Conservation (phyloP, 2,888 invertebrate genomes). For the Rhaphigaster nebulosa region DNA sequence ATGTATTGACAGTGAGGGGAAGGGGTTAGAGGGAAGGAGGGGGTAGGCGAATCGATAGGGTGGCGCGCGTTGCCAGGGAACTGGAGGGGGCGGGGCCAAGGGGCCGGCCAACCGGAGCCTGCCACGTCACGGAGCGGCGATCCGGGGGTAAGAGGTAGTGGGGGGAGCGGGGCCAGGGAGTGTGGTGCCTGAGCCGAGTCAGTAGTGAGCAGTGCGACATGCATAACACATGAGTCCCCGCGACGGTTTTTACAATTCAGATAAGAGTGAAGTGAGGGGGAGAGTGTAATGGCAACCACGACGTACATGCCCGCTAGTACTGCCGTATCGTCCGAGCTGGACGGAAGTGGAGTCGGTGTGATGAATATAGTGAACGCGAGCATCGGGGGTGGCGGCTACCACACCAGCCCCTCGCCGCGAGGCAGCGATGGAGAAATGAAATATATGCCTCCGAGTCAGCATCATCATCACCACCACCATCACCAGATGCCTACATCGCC, state of each 20-base stretch:
- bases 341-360: constrained; percentile 72
- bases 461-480: constrained; percentile 81
- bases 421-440: constrained; percentile 94
- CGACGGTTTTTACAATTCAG: constrained; percentile 66
- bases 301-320: constrained; percentile 89
- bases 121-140: constrained; percentile 66
- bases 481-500: constrained; percentile 79
- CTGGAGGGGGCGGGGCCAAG: constrained; percentile 65
- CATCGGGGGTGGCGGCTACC: constrained; percentile 71
- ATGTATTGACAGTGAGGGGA: constrained; percentile 64
- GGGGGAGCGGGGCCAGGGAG: constrained; percentile 67
- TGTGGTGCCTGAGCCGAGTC: constrained; percentile 64
- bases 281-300: constrained; percentile 93
- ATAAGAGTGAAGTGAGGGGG: constrained; percentile 69
- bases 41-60: constrained; percentile 64
- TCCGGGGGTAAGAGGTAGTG: constrained; percentile 69
- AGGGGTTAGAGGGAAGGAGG: constrained; percentile 54
- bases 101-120: constrained; percentile 64
- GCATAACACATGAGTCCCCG: constrained; percentile 75
- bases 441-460: constrained; percentile 87
- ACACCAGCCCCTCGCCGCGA: constrained; percentile 85
- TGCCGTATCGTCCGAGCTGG: constrained; percentile 82
- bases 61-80: constrained; percentile 64
- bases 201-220: constrained; percentile 70
- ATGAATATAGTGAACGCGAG: constrained; percentile 69